phyloP scores from a whole-genome alignment of 2,797 vertebrate genomes.

The Aeoliscus strigatus region DNA sequence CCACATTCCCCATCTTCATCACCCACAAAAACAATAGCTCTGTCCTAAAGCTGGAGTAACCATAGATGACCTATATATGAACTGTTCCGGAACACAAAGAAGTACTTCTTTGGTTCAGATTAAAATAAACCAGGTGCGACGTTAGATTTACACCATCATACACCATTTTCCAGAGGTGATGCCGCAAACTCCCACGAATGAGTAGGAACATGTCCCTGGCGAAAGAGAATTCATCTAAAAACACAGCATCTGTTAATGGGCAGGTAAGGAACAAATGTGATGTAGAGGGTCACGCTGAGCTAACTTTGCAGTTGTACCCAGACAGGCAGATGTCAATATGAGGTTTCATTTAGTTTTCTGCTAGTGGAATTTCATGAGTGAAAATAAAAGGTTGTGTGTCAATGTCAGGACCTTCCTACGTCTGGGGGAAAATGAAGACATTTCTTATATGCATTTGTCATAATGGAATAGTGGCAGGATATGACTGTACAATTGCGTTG shows the following conservation, averaged over 20 bases:
- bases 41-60: constrained; percentile 34
- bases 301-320: constrained; percentile 28
- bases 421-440: constrained; percentile 24
- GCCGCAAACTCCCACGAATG: constrained; percentile 27
- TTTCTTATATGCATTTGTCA: constrained; percentile 26
- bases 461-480: constrained; percentile 25
- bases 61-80: constrained; percentile 34
- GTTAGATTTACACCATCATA: constrained; percentile 21
- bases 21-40: constrained; percentile 38
- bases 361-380: constrained; percentile 24
- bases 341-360: constrained; percentile 30
- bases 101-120: constrained; percentile 19
- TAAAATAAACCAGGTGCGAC: constrained; percentile 32
- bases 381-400: constrained; percentile 14
- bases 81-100: constrained; percentile 37
- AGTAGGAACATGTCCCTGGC: constrained; percentile 29
- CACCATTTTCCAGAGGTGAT: constrained; percentile 35
- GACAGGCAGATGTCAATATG: constrained; percentile 31
- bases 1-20: constrained; percentile 42
- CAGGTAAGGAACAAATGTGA: constrained; percentile 31
- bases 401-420: constrained; percentile 40
- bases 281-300: constrained; percentile 31
- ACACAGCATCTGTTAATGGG: constrained; percentile 30
- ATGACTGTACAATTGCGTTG: constrained; percentile 29
- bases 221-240: constrained; percentile 25